Evolutionary conservation across 2,113 vertebrate species (phyloP), one percentile per base, ranked within the genome.

Genomic region (Saccopteryx bilineata): DNA sequence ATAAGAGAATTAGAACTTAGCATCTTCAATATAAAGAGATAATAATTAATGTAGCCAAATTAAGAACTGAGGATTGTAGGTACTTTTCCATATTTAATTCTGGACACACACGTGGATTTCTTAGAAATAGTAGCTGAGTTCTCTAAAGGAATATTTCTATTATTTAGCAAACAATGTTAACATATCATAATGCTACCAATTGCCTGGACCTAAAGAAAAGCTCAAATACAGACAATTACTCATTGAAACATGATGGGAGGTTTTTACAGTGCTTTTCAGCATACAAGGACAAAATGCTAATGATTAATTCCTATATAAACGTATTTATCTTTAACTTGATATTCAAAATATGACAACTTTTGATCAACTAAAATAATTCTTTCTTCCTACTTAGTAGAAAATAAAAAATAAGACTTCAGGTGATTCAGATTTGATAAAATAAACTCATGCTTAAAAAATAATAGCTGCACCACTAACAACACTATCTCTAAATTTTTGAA

Each of bases 281-380:
- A 12, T 39, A 90, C 13, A 96, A 61, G 46, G 7, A 82, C 24
- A 92, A 90, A 93, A 95, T 14, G 4, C 26, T 92, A 83, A 74
- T 76, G 78, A 65, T 54, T 92, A 96, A 94, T 91, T 63, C 19
- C 33, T 66, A 58, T n/a, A n/a, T 58, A n/a, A 78, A 33, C 54
- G 90, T 93, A 90, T 88, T 90, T 94, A 66, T 93, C 76, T 96
- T 95, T 92, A 69, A 91, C 31, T 80, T 95, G 80, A 72, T 93
- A 21, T 65, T 90, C 11, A 71, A 92, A 83, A 54, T 78, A 84
- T 90, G 91, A 61, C 18, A 63, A 71, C 72, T 63, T 95, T 39
- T 92, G 33, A 48, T 92, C 58, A 75, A 86, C 84, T 91, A 58
- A 96, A 68, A 54, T n/a, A 52, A 87, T 75, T 91, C 13, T 65